Evolutionary conservation across 2,113 vertebrate species (phyloP).

Genomic region (Myiagra hebetior): DNA sequence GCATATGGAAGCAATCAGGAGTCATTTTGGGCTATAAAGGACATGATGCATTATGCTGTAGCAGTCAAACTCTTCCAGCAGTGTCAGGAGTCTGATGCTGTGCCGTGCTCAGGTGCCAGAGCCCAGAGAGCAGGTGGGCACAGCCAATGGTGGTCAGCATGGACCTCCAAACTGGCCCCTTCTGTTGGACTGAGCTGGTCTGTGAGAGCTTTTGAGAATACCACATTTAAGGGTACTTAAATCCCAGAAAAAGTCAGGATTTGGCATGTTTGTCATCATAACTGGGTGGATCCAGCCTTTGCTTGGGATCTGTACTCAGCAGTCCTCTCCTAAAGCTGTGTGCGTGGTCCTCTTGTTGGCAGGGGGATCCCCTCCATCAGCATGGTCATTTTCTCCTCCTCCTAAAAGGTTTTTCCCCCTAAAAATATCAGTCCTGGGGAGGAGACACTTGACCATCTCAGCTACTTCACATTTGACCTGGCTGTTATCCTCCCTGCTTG

Average conservation of each 20-base stretch:
- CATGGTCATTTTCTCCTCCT: not conserved
- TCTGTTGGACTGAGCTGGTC: not conserved
- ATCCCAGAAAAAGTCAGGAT: not conserved
- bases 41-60: not conserved
- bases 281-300: not conserved
- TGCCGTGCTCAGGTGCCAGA: not conserved
- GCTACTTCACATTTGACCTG: not conserved
- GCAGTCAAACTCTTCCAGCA: not conserved
- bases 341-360: fast-evolving
- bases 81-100: not conserved
- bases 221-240: too few relatives aligned
- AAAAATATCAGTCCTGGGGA: not conserved
- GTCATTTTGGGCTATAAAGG: not conserved
- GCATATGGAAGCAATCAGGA: slow-evolving; percentile 56
- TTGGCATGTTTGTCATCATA: not conserved
- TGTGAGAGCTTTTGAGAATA: not conserved
- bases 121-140: not conserved
- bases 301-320: not conserved
- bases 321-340: not conserved
- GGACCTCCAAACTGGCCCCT: not conserved
- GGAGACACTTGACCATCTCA: not conserved
- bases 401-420: not conserved
- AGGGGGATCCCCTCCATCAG: not conserved
- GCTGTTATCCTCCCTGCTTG: not conserved
- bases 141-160: not conserved